Evolutionary conservation across 1,140 invertebrate genomes (phyloP).

Genomic region (Drosophila repleta): DNA sequence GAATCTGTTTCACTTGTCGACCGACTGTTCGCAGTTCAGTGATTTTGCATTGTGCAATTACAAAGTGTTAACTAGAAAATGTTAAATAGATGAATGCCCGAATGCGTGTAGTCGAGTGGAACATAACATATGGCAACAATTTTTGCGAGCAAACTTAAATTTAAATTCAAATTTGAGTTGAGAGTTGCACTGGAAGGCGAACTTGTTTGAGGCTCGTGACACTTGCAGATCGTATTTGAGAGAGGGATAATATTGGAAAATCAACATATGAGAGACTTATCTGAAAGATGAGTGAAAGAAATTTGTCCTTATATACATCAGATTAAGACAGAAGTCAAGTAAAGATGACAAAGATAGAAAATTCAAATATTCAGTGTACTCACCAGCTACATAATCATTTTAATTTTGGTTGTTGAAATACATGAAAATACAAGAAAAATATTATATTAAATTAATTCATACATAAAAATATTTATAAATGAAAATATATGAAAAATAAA

Average conservation of each 20-base stretch:
- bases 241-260: not conserved
- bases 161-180: slow-evolving; percentile 22
- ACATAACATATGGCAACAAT: slow-evolving; percentile 37
- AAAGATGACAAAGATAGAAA: too few species aligned
- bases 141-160: slow-evolving; percentile 24
- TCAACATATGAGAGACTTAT: not conserved
- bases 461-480: too few species aligned
- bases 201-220: not conserved
- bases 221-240: not conserved
- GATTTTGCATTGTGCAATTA: slow-evolving; percentile 69
- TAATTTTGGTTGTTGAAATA: too few species aligned
- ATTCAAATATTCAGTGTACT: too few species aligned
- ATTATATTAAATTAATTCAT: too few species aligned
- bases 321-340: too few species aligned
- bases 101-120: not conserved
- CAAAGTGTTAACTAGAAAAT: slow-evolving; percentile 79
- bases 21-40: slow-evolving; percentile 62
- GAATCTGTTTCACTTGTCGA: slow-evolving; percentile 65
- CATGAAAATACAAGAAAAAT: too few species aligned
- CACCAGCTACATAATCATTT: too few species aligned
- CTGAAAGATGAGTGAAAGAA: too few species aligned
- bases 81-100: slow-evolving; percentile 8
- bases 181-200: not conserved
- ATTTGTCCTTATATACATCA: too few species aligned
- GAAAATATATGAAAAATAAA: too few species aligned